Conservation (phyloP, 2,888 invertebrate species). For the Andrena trimmerana region DNA sequence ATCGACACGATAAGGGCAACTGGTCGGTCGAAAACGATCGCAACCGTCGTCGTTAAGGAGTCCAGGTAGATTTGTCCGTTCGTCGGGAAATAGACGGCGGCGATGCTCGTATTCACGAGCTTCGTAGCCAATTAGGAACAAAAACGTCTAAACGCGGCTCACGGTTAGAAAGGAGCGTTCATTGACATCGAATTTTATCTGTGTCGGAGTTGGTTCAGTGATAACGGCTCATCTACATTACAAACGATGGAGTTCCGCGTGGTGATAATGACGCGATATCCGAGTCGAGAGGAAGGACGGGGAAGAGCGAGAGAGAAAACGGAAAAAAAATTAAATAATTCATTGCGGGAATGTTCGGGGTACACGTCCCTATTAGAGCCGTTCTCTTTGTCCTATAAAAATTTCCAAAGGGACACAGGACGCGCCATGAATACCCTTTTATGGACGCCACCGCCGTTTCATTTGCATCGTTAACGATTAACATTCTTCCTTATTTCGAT, state of each 20-base stretch:
- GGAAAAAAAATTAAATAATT: conserved; percentile 54
- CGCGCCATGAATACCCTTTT: conserved; percentile 25
- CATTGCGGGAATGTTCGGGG: background rate
- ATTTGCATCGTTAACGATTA: conserved; percentile 50
- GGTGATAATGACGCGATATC: conserved; percentile 43
- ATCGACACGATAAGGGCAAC: conserved; percentile 27
- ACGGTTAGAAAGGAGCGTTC: conserved; percentile 59
- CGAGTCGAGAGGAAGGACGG: background rate
- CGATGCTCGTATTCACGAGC: conserved; percentile 12
- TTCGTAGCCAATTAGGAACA: conserved; percentile 50
- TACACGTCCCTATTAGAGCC: background rate
- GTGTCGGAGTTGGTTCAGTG: conserved; percentile 53
- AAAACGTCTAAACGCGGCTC: conserved; percentile 43
- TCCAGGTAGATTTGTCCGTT: conserved; percentile 36
- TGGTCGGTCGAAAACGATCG: conserved; percentile 19
- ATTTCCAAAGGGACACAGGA: background rate
- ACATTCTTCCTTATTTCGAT: conserved; percentile 26
- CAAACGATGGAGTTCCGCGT: conserved; percentile 50
- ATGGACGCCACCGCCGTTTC: conserved; percentile 16
- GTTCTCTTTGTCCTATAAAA: conserved; percentile 31
- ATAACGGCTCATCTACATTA: conserved; percentile 64
- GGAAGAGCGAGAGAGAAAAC: background rate
- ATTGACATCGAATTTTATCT: conserved; percentile 70
- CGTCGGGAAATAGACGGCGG: background rate
- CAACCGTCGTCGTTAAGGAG: conserved; percentile 31